phyloP scores from a whole-genome alignment of 2,113 vertebrate genomes.

The Macaca mulatta region DNA sequence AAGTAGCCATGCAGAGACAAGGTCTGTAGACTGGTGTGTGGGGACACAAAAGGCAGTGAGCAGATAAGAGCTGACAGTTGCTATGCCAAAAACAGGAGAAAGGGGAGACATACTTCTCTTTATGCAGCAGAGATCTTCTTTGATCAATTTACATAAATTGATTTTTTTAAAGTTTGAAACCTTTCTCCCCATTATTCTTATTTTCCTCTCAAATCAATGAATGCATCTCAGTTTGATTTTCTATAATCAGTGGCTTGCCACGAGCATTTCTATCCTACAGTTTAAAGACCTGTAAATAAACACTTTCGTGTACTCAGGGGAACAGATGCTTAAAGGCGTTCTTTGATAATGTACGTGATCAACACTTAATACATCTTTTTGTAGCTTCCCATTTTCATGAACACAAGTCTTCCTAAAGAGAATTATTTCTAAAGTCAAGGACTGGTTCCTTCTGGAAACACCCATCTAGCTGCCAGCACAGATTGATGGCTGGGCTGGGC shows the following conservation, averaged over 20 bases:
- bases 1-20: not conserved
- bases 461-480: not conserved
- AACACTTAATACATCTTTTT: not conserved
- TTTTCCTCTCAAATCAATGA: constrained; percentile 63
- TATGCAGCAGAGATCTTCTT: not conserved
- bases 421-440: not conserved
- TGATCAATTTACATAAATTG: constrained; percentile 46
- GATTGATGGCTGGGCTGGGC: not conserved
- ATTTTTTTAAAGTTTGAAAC: constrained; percentile 61
- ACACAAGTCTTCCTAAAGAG: not conserved
- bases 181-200: constrained; percentile 55
- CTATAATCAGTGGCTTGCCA: constrained; percentile 56
- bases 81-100: not conserved
- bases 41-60: not conserved
- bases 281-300: constrained; percentile 38
- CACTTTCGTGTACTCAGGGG: not conserved
- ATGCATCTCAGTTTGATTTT: constrained; percentile 67
- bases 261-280: constrained; percentile 1
- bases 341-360: not conserved
- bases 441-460: not conserved
- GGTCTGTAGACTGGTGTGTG: not conserved
- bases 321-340: not conserved
- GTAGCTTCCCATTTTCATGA: not conserved
- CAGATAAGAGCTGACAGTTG: not conserved
- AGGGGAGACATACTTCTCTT: not conserved